Evolutionary conservation across 2,888 invertebrate species (phyloP).

Genomic region (Andrena haemorrhoa): DNA sequence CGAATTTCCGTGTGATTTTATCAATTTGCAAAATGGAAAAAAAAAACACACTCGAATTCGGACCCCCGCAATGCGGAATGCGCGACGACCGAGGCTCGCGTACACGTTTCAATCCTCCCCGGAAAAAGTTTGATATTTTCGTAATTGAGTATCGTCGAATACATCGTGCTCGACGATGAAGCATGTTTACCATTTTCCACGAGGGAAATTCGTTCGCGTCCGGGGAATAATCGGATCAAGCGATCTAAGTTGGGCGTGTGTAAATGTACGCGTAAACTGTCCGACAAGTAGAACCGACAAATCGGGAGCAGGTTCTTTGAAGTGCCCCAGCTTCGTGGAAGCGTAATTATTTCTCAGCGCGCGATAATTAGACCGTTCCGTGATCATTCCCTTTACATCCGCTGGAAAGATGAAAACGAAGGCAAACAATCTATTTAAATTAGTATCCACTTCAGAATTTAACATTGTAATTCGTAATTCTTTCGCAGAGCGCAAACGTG

Average conservation of each 20-base stretch:
- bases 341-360: conserved; percentile 40
- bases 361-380: conserved; percentile 9
- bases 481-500: neutral
- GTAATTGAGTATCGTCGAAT: conserved; percentile 27
- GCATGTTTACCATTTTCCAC: conserved; percentile 12
- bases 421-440: neutral
- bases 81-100: neutral
- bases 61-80: neutral
- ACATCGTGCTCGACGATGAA: neutral
- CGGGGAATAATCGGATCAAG: conserved; percentile 25
- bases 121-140: conserved; percentile 7
- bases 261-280: conserved; percentile 32
- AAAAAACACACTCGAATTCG: conserved; percentile 4
- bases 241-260: conserved; percentile 10
- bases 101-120: conserved; percentile 9
- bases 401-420: neutral
- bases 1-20: neutral
- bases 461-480: neutral
- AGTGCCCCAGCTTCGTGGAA: neutral
- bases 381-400: neutral
- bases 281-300: conserved; percentile 31
- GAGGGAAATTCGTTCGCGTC: neutral
- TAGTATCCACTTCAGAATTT: neutral
- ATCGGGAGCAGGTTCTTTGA: conserved; percentile 42
- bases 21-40: neutral